Evolutionary conservation across 2,888 invertebrate species (phyloP).

Genomic region (Sesia apiformis): DNA sequence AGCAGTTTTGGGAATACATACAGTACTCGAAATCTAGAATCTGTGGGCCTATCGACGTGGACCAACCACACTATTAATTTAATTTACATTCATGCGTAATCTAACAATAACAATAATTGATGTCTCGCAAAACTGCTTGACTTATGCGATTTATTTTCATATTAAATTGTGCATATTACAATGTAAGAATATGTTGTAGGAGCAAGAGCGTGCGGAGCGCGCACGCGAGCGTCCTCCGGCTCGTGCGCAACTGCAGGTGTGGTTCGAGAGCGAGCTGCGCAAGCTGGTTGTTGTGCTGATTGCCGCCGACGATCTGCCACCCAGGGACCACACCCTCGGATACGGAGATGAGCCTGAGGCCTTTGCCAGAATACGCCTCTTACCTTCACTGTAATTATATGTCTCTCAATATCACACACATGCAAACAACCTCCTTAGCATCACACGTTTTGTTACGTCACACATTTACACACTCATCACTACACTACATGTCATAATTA

Average conservation of each 20-base stretch:
- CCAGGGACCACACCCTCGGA: conserved; percentile 84
- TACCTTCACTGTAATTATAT: conserved; percentile 80
- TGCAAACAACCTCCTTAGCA: too few relatives aligned
- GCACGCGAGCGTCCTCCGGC: conserved; percentile 82
- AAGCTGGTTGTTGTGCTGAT: conserved; percentile 90
- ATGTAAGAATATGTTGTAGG: conserved; percentile 28
- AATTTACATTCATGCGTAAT: too few relatives aligned
- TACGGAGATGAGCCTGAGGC: conserved; percentile 88
- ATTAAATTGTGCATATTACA: too few relatives aligned
- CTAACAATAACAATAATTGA: too few relatives aligned
- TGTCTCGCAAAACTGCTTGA: too few relatives aligned
- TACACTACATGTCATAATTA: background rate
- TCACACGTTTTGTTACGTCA: background rate
- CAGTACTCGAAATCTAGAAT: too few relatives aligned
- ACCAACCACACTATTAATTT: too few relatives aligned
- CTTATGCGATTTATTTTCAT: too few relatives aligned
- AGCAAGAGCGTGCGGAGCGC: conserved; percentile 60
- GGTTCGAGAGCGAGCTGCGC: conserved; percentile 88
- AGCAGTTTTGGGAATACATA: too few relatives aligned
- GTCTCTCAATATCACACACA: too few relatives aligned
- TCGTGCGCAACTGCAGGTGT: conserved; percentile 90
- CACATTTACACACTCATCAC: background rate
- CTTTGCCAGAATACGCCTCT: conserved; percentile 85
- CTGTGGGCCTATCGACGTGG: too few relatives aligned
- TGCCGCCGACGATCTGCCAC: conserved; percentile 88